Evolutionary conservation across 2,797 vertebrate species (phyloP), one percentile per base, ranked within the genome.

Genomic region (Centroberyx gerrardi): DNA sequence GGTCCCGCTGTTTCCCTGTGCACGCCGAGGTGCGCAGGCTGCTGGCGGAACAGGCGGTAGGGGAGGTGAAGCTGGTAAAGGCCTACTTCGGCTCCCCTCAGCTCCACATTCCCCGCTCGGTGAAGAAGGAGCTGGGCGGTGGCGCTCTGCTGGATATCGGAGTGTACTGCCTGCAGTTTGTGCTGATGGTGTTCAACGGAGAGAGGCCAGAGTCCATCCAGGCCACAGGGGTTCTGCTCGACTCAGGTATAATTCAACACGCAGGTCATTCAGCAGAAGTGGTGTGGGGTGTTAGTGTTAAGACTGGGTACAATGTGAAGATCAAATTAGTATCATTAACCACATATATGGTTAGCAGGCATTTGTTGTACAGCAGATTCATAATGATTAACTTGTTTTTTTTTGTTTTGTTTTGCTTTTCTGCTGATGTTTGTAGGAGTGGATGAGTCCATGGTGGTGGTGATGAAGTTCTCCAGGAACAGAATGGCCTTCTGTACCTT

Each of bases 1-100:
- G 96, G 96, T 95, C 95, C 5, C 90, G 93, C 8, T 97, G 93
- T 73, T 96, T 97, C 65, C 94, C 93, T 0, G 94, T 91, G 2
- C 63, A 87, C 0, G 78, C 92, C 3, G 89, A 94, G 83, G 92
- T 96, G 49, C 75, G 88, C 62, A 64, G 87, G 49, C 76, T 93
- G 53, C 87, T 96, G 56, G 79, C 84, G 0, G 91, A 94, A 78
- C 89, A 88, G 42, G 76, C 55, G 0, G 54, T 96, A 3, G 95
- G 96, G n/a, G 92, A 96, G 1, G 81, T 95, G 68, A 94, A 92
- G 28, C 76, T 96, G 74, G 93, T 95, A 3, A 91, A 91, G 60
- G 92, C 85, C 7, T 94, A 94, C 60, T 94, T 96, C 2, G 95
- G 95, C 31, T 44, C 49, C 0, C 72, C 90, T 8, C 67, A 90